Base-by-base conservation (phyloP, 2,888 invertebrate genomes). In the Allophyes oxyacanthae region DNA sequence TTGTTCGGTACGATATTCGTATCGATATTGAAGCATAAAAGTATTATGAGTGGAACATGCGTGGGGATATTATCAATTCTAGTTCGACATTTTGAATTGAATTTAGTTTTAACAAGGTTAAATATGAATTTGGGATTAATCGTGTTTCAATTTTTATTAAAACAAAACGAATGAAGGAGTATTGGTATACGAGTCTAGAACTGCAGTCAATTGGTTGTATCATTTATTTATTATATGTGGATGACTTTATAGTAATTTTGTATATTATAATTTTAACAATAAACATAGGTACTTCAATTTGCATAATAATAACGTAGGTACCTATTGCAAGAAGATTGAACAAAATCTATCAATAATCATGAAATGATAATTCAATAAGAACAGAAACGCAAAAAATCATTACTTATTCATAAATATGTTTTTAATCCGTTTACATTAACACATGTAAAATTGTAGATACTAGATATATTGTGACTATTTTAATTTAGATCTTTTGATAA, bases 1-100 rank as follows among this genome's bases (percentile, higher is more conserved):
- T 64, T 65, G 50, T 70, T 37, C 8, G 32, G 14, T 48, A 28
- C 13, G 37, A 6, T 54, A 49, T 46, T 64, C 28, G 37, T 64
- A 11, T 20, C 20, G 15, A 13, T 33, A 26, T 46, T 52, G 41
- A 28, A 25, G 44, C 40, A 7, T 40, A 38, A 34, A 8, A 56
- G 40, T 43, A 41, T 10, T 46, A 30, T 57, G 51, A 56, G 45
- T 36, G 43, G 15, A 42, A 26, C 50, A 26, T 28, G 30, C 32
- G 36, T 26, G 25, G 30, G 34, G 11, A 37, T 54, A 49, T 38
- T 43, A 41, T 33, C 32, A 25, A 38, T 14, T 38, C 9, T 6
- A 11, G 14, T 6, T 36, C 6, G 3, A 48, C 1, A 8, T 1
- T 28, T 28, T 6, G 14, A 34, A 13, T 5, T 48, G n/a, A 20